Evolutionary conservation across 30 jellyfish, hydroid and myxozoan species (phyloP), one percentile per base, ranked within the genome.

Genomic region (Mastigias papua): DNA sequence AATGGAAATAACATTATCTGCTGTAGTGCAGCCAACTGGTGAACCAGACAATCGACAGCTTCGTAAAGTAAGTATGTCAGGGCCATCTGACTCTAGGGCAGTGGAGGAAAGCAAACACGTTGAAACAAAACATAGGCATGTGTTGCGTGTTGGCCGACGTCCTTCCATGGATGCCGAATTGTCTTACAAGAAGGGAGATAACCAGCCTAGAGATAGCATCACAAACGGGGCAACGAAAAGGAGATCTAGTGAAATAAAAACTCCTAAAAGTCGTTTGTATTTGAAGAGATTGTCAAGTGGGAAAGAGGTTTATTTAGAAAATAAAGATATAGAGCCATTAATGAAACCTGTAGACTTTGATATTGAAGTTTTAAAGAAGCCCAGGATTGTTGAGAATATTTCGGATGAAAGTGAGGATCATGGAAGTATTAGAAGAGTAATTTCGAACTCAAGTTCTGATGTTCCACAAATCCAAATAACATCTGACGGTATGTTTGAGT

Each of bases 1-100:
- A 25, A 86, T 86, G 95, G 95, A 86, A 73, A 86, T 86, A 6
- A 74, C 89, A 21, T 48, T 86, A 20, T 27, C 84, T 2, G 48
- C 28, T 22, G 69, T 73, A 19, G 26, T 26, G 34, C 93, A 22
- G 10, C 21, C 32, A 8, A 28, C 34, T 22, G 60, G 71, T 13
- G 64, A 33, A 33, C 10, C 69, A 20, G 86, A 58, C 1, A 60
- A 80, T 25, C 86, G 60, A 23, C 19, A 78, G 13, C 30, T 51
- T 23, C 93, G 93, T 11, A 60, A 80, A 51, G 93, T 84, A 6
- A 84, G 86, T 25, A 67, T 84, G 2, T 46, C 93, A 10, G 65
- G 46, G 23, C 26, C 46, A 23, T 25, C 74, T 16, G 16, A 69
- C 0, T 69, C 81, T 42, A 62, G 28, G 62, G 15, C 62, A 2